These are phyloP conservation scores for Dione vanillae DNA, from an alignment of 2,888 invertebrate species.

Conservation along the genomic window DNA sequence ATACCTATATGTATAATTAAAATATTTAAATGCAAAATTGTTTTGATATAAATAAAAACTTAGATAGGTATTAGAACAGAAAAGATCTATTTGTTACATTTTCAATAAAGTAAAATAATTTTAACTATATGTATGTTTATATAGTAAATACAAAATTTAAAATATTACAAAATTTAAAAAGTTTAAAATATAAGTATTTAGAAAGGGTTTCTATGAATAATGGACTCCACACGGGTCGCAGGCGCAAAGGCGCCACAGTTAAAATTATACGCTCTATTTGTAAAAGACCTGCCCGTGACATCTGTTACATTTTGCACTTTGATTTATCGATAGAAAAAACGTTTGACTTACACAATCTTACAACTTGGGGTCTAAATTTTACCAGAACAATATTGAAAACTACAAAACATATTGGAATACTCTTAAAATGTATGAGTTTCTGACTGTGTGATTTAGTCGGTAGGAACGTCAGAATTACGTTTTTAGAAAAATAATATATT, in stretches of 20 bases:
- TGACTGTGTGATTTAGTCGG: too few species aligned
- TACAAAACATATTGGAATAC: not conserved
- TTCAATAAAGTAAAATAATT: too few species aligned
- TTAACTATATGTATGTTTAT: too few species aligned
- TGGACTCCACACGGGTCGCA: conserved; percentile 23
- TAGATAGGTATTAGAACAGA: too few species aligned
- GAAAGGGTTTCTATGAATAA: conserved; percentile 21
- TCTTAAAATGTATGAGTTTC: too few species aligned
- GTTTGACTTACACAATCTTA: not conserved
- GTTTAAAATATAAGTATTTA: not conserved
- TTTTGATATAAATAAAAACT: too few species aligned
- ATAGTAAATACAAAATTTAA: too few species aligned
- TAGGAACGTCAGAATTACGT: not conserved
- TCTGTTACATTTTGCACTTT: conserved; percentile 20
- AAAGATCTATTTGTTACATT: too few species aligned
- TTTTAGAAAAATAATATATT: too few species aligned
- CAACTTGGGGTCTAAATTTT: not conserved
- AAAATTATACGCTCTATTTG: conserved; percentile 45
- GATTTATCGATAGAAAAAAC: conserved; percentile 19
- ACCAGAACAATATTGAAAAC: not conserved
- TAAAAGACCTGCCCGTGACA: conserved; percentile 21
- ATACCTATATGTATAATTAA: too few species aligned
- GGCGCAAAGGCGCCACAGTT: conserved; percentile 31
- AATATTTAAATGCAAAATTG: too few species aligned
- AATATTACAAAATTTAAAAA: too few species aligned